Conservation (phyloP, 1,140 invertebrate species). For the Lepidurus packardi region DNA sequence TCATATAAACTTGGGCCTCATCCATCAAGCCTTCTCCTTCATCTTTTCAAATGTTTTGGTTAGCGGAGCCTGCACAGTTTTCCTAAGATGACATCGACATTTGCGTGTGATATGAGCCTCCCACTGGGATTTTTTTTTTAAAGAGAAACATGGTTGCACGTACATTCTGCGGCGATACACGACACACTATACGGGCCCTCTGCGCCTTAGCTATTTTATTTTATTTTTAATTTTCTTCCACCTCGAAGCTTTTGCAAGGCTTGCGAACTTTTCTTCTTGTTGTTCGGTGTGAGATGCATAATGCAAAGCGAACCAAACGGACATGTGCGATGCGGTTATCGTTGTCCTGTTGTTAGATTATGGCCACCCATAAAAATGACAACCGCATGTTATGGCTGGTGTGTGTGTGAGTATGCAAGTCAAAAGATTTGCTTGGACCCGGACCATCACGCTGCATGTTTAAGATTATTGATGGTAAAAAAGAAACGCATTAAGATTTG, state of each 20-base stretch:
- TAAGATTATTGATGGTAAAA: neutral
- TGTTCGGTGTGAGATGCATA: neutral
- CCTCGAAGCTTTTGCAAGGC: neutral
- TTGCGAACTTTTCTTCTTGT: neutral
- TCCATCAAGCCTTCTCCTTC: neutral
- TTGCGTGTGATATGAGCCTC: slow-evolving; percentile 21
- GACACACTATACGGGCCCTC: neutral
- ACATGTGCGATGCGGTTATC: neutral
- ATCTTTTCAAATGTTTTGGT: neutral
- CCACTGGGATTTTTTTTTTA: neutral
- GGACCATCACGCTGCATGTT: neutral
- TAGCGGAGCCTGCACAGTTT: neutral
- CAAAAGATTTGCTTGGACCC: neutral
- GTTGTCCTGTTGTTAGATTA: slow-evolving; percentile 8
- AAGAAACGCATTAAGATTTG: neutral
- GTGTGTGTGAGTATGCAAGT: neutral
- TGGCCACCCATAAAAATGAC: slow-evolving; percentile 16
- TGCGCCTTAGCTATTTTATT: neutral
- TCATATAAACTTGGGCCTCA: neutral
- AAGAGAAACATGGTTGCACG: neutral
- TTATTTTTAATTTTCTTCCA: neutral
- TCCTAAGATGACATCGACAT: neutral
- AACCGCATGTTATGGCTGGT: neutral
- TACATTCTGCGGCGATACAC: neutral
- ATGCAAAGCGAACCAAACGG: neutral